These are phyloP conservation scores for Zootoca vivipara DNA, from an alignment of 2,113 vertebrate genomes.

Conservation along the genomic window DNA sequence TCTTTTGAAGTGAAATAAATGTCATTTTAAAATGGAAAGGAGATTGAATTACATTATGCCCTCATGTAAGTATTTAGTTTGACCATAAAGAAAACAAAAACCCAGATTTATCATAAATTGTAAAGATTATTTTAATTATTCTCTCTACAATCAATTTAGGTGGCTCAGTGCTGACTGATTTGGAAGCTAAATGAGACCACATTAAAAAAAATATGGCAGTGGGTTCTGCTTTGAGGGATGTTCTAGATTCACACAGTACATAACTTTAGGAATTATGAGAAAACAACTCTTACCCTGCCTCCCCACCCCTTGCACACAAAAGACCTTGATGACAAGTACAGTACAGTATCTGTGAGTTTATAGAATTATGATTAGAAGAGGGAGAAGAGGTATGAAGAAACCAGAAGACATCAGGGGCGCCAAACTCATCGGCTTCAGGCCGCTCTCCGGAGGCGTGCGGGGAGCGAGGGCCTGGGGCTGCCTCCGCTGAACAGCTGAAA, in stretches of 20 bases:
- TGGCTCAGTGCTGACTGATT: not conserved
- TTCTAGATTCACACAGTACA: not conserved
- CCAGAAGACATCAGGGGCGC: too few relatives aligned
- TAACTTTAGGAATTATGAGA: not conserved
- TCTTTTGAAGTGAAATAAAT: not conserved
- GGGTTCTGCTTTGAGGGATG: not conserved
- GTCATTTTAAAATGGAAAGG: not conserved
- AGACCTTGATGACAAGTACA: not conserved
- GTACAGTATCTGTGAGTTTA: not conserved
- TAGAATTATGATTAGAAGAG: not conserved
- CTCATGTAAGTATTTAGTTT: not conserved
- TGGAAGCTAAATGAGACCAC: not conserved
- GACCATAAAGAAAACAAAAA: conserved; percentile 42
- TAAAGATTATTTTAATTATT: conserved; percentile 21
- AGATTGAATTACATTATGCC: conserved; percentile 35
- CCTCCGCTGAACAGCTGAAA: too few relatives aligned
- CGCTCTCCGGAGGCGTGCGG: too few relatives aligned
- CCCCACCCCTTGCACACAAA: too few relatives aligned
- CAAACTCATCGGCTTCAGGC: too few relatives aligned
- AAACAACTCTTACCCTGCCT: not conserved
- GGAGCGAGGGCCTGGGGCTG: too few relatives aligned
- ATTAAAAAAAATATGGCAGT: not conserved
- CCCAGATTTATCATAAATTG: conserved; percentile 19
- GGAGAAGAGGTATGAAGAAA: too few relatives aligned
- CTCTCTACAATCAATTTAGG: not conserved